phyloP scores from a whole-genome alignment of 1,140 invertebrate species.

The Hyposmocoma kahamanoa region DNA sequence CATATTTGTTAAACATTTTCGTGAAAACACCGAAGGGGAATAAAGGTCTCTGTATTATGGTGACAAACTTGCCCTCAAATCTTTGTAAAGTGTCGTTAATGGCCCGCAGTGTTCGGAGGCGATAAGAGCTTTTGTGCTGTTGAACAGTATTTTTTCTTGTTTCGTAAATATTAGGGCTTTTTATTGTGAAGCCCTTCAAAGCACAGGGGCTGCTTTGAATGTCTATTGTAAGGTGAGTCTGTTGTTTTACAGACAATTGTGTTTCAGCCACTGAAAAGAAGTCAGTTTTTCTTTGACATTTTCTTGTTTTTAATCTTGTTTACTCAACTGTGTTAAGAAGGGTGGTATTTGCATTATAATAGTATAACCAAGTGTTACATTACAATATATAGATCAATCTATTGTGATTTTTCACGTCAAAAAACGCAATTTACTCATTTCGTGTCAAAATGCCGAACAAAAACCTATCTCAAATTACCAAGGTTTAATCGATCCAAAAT shows the following conservation, averaged over 20 bases:
- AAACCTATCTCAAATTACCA: no score
- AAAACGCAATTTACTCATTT: no score
- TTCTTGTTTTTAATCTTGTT: no score
- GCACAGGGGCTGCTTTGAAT: neutral
- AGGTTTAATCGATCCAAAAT: neutral
- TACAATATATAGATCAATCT: no score
- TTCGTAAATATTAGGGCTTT: slow-evolving; percentile 55
- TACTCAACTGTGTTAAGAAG: no score
- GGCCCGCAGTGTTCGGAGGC: slow-evolving; percentile 45
- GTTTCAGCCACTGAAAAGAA: neutral
- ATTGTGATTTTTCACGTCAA: no score
- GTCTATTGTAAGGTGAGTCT: neutral
- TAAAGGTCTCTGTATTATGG: slow-evolving; percentile 34
- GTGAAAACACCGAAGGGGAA: slow-evolving; percentile 11
- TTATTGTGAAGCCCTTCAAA: slow-evolving; percentile 30
- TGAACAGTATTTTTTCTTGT: slow-evolving; percentile 57
- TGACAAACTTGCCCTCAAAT: slow-evolving; percentile 45
- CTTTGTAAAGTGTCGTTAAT: slow-evolving; percentile 64
- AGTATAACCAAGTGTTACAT: no score
- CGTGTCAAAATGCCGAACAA: no score
- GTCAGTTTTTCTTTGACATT: no score
- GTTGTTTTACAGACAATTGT: neutral
- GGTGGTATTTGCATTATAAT: no score
- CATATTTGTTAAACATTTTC: no score
- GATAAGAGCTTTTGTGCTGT: slow-evolving; percentile 58